A percentile compares a stretch with the other conserved stretches of the same genome.
Evolutionary conservation across 1,140 invertebrate species (phyloP).

Genomic region (Zaprionus taronus): DNA sequence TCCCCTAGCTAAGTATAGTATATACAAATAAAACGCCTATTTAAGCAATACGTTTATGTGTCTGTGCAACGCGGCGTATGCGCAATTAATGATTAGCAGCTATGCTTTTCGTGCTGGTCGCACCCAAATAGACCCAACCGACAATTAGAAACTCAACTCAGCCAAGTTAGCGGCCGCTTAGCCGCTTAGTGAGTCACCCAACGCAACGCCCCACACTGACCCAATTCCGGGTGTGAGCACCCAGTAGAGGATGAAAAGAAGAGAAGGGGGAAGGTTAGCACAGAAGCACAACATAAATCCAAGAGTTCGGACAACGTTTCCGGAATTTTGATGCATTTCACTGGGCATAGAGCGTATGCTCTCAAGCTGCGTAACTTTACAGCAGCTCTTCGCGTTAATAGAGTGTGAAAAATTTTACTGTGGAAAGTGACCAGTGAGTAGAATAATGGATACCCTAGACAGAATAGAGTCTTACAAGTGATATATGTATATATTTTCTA

Average conservation of each 20-base stretch:
- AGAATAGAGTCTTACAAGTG: neutral
- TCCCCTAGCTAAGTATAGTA: constrained; percentile 11
- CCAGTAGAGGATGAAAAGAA: constrained; percentile 9
- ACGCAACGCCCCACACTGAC: constrained; percentile 58
- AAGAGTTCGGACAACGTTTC: constrained; percentile 58
- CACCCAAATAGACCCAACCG: constrained; percentile 48
- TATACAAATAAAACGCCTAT: constrained; percentile 40
- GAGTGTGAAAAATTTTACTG: constrained; percentile 69
- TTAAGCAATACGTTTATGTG: constrained; percentile 46
- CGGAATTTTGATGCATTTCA: constrained; percentile 74
- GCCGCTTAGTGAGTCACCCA: constrained; percentile 60
- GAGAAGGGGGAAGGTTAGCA: constrained; percentile 9
- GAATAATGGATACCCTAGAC: neutral
- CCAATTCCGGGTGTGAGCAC: constrained; percentile 59
- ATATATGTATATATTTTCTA: neutral
- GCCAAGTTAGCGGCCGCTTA: constrained; percentile 58
- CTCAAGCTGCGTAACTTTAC: constrained; percentile 26
- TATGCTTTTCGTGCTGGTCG: constrained; percentile 42
- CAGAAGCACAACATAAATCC: constrained; percentile 55
- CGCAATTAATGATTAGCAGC: constrained; percentile 54
- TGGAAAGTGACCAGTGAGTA: neutral
- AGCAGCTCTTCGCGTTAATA: constrained; percentile 56
- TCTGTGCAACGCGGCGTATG: constrained; percentile 40
- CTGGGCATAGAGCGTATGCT: constrained; percentile 36
- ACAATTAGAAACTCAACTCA: constrained; percentile 68